Evolutionary conservation across 2,113 vertebrate genomes (phyloP).

Genomic region (Chlamydotis undulata): DNA sequence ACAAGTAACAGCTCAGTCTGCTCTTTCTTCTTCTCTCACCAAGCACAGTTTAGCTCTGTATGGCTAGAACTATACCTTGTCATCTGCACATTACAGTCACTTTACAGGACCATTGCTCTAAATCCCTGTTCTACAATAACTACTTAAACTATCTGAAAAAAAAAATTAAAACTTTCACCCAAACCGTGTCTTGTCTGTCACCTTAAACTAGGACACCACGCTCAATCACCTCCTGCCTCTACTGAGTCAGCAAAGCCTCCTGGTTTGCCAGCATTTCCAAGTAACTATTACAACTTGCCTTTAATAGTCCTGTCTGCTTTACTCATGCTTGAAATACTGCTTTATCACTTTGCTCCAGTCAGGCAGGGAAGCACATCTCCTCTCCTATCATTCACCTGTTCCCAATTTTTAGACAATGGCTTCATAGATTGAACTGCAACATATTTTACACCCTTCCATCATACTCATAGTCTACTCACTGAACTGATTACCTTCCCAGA

Average conservation of each 20-base stretch:
- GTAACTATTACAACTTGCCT: neutral
- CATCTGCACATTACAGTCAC: neutral
- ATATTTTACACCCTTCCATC: neutral
- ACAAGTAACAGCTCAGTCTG: neutral
- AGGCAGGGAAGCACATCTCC: neutral
- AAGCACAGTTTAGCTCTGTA: neutral
- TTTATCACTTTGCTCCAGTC: neutral
- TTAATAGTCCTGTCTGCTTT: neutral
- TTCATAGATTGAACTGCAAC: neutral
- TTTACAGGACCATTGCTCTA: neutral
- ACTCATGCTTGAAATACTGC: neutral
- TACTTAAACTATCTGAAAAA: neutral
- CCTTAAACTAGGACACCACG: neutral
- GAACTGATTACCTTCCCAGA: neutral
- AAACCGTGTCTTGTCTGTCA: neutral
- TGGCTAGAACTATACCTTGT: neutral
- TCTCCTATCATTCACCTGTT: neutral
- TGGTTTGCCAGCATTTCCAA: neutral
- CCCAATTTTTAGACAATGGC: neutral
- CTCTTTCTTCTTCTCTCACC: neutral
- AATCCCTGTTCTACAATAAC: neutral
- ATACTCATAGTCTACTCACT: fast-evolving
- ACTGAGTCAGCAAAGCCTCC: neutral
- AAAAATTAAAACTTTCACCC: neutral
- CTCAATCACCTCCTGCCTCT: neutral